phyloP scores from a whole-genome alignment of 2,113 vertebrate genomes.

The Anas platyrhynchos region DNA sequence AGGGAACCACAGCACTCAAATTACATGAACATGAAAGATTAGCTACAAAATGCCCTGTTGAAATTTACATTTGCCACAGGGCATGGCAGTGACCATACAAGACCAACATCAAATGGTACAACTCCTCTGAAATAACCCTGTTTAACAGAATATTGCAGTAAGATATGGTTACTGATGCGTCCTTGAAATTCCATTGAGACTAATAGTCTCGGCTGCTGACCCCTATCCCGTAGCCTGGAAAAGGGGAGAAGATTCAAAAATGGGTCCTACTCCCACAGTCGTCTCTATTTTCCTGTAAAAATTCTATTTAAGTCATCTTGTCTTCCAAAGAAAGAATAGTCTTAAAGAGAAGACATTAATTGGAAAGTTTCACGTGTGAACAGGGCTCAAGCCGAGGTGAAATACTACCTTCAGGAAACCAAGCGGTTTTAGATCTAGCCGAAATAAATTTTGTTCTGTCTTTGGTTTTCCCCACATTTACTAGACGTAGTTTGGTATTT shows the following conservation, averaged over 20 bases:
- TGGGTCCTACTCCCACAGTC: not conserved
- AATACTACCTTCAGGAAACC: not conserved
- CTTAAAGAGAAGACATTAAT: not conserved
- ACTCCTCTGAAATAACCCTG: not conserved
- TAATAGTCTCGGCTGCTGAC: not conserved
- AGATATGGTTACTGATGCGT: not conserved
- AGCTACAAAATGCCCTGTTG: not conserved
- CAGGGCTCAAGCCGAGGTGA: not conserved
- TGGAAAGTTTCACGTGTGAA: not conserved
- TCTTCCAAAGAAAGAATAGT: not conserved
- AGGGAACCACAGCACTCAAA: not conserved
- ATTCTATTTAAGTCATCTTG: not conserved
- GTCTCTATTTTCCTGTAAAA: not conserved
- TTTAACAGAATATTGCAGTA: not conserved
- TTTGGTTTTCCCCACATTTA: not conserved
- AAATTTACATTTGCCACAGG: not conserved
- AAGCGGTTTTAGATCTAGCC: not conserved
- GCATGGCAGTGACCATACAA: not conserved
- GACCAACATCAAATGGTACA: not conserved
- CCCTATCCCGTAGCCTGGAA: not conserved
- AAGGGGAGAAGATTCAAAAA: not conserved
- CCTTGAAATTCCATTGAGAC: not conserved
- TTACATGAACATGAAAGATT: not conserved
- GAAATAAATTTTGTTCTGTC: conserved; percentile 2
- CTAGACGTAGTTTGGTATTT: not conserved